phyloP scores from a whole-genome alignment of 2,113 vertebrate genomes.

The Circaetus gallicus region DNA sequence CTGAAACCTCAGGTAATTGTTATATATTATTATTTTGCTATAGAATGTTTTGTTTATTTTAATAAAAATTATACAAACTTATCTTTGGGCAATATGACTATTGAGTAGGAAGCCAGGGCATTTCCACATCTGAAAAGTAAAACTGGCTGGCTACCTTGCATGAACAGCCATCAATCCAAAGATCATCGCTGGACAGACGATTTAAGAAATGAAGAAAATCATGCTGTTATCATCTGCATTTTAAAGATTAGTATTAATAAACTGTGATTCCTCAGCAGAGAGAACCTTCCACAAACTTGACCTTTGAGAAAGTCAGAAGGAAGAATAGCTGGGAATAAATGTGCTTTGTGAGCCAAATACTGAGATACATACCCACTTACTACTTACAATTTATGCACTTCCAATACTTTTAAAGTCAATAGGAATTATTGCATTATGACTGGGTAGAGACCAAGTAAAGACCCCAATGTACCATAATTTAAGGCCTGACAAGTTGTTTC shows the following conservation, averaged over 20 bases:
- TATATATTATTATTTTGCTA: background rate
- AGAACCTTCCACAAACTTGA: conserved; percentile 10
- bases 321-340: background rate
- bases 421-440: background rate
- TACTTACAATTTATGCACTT: background rate
- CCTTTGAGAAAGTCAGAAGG: conserved; percentile 37
- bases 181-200: background rate
- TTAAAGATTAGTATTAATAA: conserved; percentile 17
- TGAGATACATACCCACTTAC: background rate
- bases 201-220: background rate
- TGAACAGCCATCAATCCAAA: background rate
- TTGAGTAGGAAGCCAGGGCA: background rate
- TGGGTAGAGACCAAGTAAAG: background rate
- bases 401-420: background rate
- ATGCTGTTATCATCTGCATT: background rate
- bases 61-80: background rate
- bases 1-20: background rate
- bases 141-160: background rate
- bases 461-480: background rate
- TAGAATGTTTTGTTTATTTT: background rate
- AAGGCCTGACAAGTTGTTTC: background rate
- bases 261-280: conserved; percentile 10
- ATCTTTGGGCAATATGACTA: background rate
- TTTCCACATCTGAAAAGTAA: background rate
- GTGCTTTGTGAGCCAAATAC: background rate